Evolutionary conservation across 1,140 invertebrate genomes (phyloP), one percentile per base, ranked within the genome.

Genomic region (Hetaerina americana): DNA sequence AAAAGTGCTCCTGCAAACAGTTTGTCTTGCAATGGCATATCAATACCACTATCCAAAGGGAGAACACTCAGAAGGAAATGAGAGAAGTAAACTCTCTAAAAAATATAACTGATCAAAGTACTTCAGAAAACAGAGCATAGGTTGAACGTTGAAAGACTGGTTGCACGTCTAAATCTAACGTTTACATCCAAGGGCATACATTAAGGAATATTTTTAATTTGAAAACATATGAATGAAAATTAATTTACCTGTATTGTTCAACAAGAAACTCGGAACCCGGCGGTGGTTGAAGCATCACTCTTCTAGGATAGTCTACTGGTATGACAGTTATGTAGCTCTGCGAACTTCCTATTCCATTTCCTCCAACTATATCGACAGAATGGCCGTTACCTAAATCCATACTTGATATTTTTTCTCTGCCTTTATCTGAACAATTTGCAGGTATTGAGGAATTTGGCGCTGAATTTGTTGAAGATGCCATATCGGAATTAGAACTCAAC

Each of bases 251-350:
- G 26, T 75, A 75, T 26, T 72, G 74, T n/a, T 57, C 40, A 18
- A 57, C 40, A n/a, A 57, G 40, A 10, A 57, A 57, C 10, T 57
- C 40, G 2, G 40, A 57, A 18, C 40, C 40, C 22, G 40, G 40
- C 2, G 40, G 40, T 18, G 40, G 40, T n/a, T 57, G 40, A 10
- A 57, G 40, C 40, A 57, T 57, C 2, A 57, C 69, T n/a, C 73
- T 70, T 57, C 75, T 25, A 22, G 73, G 73, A 68, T 75, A 75
- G 29, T 75, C 75, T 22, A 75, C 73, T n/a, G 75, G 75, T 25
- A 75, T 75, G 18, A 75, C 75, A 18, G 75, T 75, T 10, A 75
- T 74, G 66, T 74, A 75, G 22, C 40, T 57, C 40, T 57, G 40
- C n/a, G n/a, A n/a, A n/a, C 40, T n/a, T 5, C 40, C 40, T 5